Conservation (phyloP, 2,888 invertebrate genomes). For the Ophion slaviceki region DNA sequence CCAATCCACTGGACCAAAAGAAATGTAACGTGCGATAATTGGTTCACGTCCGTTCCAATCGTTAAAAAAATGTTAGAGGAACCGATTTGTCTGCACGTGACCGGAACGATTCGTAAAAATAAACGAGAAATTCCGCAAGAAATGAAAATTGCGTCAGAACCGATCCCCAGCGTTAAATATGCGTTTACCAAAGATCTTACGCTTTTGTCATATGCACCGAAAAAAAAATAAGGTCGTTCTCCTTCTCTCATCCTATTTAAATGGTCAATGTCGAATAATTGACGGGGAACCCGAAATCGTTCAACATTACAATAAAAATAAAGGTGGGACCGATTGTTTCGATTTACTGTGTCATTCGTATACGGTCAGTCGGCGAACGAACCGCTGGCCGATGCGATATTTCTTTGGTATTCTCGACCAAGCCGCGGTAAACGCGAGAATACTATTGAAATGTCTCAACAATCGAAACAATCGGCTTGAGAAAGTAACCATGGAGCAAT, state of each 20-base stretch:
- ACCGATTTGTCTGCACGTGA: too few relatives aligned
- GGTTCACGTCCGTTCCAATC: too few relatives aligned
- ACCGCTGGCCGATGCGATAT: constrained; percentile 70
- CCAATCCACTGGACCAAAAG: too few relatives aligned
- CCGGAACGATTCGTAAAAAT: too few relatives aligned
- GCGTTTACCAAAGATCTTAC: too few relatives aligned
- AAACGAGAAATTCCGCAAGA: too few relatives aligned
- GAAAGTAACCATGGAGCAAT: too few relatives aligned
- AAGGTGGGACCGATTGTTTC: constrained; percentile 71
- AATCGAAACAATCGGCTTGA: too few relatives aligned
- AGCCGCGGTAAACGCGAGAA: constrained; percentile 58
- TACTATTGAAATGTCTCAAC: neutral
- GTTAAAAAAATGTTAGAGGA: too few relatives aligned
- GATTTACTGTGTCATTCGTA: constrained; percentile 69
- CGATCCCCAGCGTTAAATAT: too few relatives aligned
- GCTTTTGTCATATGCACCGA: neutral
- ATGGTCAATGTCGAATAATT: neutral
- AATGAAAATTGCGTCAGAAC: too few relatives aligned
- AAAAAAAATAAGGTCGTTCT: neutral
- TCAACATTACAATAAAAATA: constrained; percentile 69
- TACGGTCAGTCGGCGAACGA: constrained; percentile 62
- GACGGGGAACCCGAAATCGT: constrained; percentile 67
- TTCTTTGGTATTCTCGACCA: constrained; percentile 71
- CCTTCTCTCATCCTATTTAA: neutral
- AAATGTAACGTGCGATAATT: too few relatives aligned